phyloP scores from a whole-genome alignment of 1,140 invertebrate species.

The Drosophila ambigua region DNA sequence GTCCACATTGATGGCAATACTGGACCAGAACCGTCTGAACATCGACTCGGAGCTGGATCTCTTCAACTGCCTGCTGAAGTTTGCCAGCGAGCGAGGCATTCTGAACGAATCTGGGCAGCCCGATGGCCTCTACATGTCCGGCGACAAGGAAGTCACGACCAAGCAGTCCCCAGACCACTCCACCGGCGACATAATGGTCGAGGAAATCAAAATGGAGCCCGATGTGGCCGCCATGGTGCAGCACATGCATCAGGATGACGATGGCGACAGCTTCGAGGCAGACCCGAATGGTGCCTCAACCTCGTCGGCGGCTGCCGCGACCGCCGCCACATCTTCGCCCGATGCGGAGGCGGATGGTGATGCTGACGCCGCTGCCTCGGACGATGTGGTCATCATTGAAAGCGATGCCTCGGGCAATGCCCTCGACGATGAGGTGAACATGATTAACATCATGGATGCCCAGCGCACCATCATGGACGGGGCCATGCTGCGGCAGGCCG shows the following conservation, averaged over 20 bases:
- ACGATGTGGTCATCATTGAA: slow-evolving; percentile 73
- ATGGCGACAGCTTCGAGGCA: slow-evolving; percentile 49
- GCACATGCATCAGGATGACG: slow-evolving; percentile 72
- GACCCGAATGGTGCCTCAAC: slow-evolving; percentile 19
- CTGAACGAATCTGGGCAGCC: slow-evolving; percentile 34
- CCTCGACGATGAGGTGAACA: slow-evolving; percentile 43
- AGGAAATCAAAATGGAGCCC: slow-evolving; percentile 81
- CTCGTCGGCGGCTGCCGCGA: slow-evolving; percentile 12
- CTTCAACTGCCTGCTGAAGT: slow-evolving; percentile 89
- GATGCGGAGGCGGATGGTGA: background rate
- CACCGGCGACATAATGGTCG: slow-evolving; percentile 45
- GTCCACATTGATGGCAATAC: slow-evolving; percentile 89
- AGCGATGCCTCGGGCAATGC: slow-evolving; percentile 71
- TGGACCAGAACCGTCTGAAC: slow-evolving; percentile 89
- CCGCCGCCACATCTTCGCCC: slow-evolving; percentile 10
- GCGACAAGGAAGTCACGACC: slow-evolving; percentile 14
- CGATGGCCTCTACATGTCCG: slow-evolving; percentile 1
- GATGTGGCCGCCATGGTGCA: slow-evolving; percentile 77
- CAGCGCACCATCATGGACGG: slow-evolving; percentile 73
- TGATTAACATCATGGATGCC: slow-evolving; percentile 73
- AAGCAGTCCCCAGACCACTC: slow-evolving; percentile 15
- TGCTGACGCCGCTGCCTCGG: slow-evolving; percentile 9
- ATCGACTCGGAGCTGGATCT: slow-evolving; percentile 90
- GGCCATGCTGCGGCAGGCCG: slow-evolving; percentile 83
- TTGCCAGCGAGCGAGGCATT: slow-evolving; percentile 85